Evolutionary conservation across 2,797 vertebrate genomes (phyloP).

Genomic region (Rhinatrema bivittatum): DNA sequence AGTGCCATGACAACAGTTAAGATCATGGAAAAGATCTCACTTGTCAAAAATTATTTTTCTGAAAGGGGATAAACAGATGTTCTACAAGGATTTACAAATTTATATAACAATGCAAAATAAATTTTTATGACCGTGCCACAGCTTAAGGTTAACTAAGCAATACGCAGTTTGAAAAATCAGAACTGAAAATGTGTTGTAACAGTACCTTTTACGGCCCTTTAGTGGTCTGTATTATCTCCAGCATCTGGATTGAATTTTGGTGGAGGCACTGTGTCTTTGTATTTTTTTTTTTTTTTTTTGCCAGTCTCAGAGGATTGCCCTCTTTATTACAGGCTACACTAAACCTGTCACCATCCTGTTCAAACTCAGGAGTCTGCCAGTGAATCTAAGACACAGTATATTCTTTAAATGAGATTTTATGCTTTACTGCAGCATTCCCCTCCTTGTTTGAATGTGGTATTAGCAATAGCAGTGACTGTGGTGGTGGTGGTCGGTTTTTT

Average conservation of each 20-base stretch:
- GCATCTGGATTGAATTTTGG: slow-evolving; percentile 68
- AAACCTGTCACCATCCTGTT: background rate
- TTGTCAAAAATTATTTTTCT: slow-evolving; percentile 2
- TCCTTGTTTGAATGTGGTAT: background rate
- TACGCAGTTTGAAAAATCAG: slow-evolving; percentile 24
- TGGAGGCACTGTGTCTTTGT: slow-evolving; percentile 51
- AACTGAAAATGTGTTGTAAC: slow-evolving; percentile 39
- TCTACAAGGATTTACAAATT: slow-evolving; percentile 1
- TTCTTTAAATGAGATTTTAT: slow-evolving; percentile 4
- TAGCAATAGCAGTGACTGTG: background rate
- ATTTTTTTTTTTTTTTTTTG: slow-evolving; percentile 31
- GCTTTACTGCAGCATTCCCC: background rate
- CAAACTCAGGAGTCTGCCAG: background rate
- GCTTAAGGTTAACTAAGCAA: slow-evolving; percentile 20
- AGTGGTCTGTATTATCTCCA: slow-evolving; percentile 44
- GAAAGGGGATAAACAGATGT: background rate
- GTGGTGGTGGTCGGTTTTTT: too few relatives aligned
- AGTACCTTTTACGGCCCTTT: slow-evolving; percentile 49
- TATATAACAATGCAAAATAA: background rate
- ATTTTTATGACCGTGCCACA: slow-evolving; percentile 11
- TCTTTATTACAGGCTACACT: slow-evolving; percentile 24
- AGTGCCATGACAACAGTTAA: too few relatives aligned
- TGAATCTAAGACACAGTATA: background rate
- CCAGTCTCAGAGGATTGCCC: slow-evolving; percentile 26
- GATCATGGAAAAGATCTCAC: background rate